Evolutionary conservation across 2,113 vertebrate species (phyloP), one percentile per base, ranked within the genome.

Genomic region (Larimichthys polyactis): DNA sequence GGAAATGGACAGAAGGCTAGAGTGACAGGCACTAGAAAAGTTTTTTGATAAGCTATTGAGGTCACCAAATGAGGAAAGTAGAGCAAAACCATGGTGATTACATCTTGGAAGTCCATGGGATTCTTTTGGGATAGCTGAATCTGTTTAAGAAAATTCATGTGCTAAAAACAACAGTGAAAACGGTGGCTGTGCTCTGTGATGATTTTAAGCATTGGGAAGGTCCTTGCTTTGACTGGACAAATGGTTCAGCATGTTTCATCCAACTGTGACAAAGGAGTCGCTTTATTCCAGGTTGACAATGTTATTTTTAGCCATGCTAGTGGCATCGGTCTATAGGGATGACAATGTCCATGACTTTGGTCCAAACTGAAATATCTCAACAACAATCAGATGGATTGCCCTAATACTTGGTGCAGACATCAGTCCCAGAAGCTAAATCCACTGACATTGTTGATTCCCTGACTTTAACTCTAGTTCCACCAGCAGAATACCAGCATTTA

Each of bases 51-150:
- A 84, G 83, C 54, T 93, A 92, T 91, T 79, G 84, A 88, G 91
- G 91, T 93, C 91, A 91, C n/a, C 59, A 73, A 91, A 87, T 82
- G 71, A 87, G 79, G 84, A 89, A 94, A 92, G 84, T 94, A 70
- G 90, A 93, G 85, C 93, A 91, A 69, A 89, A 81, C 89, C 83
- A 27, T 71, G 54, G 67, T 79, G 89, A 74, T 89, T 89, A 75
- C 84, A 78, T 87, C 87, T 93, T 90, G 29, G 84, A 89, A 85
- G 79, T 77, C 70, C 68, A 74, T 77, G 48, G 69, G 69, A 87
- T 75, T 77, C 75, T 88, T 89, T 71, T 62, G 85, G 87, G 84
- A 88, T 74, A 43, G 46, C 12, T 44, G n/a, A 67, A 71, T 81
- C 60, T 75, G 64, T 81, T 81, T 46, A 78, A 75, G 11, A 83